Base-by-base conservation (phyloP, 1,140 invertebrate species). In the Apis cerana region DNA sequence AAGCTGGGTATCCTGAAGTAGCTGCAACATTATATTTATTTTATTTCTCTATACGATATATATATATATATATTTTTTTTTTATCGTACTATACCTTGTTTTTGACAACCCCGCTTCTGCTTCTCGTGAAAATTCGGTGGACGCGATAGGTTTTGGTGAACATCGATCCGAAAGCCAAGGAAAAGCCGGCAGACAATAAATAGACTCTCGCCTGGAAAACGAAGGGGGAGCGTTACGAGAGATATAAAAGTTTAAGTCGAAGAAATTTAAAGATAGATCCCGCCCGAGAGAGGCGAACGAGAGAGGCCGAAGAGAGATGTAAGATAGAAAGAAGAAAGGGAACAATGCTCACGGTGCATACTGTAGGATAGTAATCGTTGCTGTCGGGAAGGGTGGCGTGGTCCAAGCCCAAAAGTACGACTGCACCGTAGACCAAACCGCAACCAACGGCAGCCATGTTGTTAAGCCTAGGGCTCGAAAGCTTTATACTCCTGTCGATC, bases 371-470 rank as follows among this genome's bases (percentile, higher is more conserved):
- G 84, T 96, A 95, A 80, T 95, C 94, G 68, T 95, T 95, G 15
- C 96, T 95, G 75, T 95, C 93, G 19, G 96, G 95, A 56, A 98
- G 91, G 21, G 96, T 97, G n/a, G 96, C 96, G 90, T 97, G 96
- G 93, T 98, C 97, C 59, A 98, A 94, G n/a, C 97, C 98, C 70
- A 98, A 95, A 69, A 99, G 94, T 82, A 99, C 98, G 56, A 99
- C 98, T 69, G 98, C 98, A 19, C 97, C 95, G 94, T 99, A 99
- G 11, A 99, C 98, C 80, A 99, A 94, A 84, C 98, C 97, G 90
- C 98, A 99, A 33, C 99, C 99, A 68, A 98, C 96, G 68, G 99
- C 97, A 19, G 99, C 98, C 91, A 99, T 96, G 94, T 99, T 99
- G 95, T 99, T 99, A 84, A 99, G 95, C 90, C 98, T 97, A 11